phyloP scores from a whole-genome alignment of 2,888 invertebrate genomes.

The Clitarchus hookeri region DNA sequence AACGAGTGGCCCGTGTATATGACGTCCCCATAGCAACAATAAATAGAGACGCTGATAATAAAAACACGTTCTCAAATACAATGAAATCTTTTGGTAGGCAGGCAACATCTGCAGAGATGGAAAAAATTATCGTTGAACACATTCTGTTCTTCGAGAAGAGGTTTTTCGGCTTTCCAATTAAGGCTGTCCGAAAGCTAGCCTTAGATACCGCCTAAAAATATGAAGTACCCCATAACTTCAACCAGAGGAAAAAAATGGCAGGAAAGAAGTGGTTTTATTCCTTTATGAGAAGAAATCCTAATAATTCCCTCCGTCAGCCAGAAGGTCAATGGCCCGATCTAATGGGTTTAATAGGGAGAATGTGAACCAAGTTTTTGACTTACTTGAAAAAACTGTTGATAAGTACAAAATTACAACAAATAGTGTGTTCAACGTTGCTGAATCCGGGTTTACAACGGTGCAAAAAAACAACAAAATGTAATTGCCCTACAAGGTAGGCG shows the following conservation, averaged over 20 bases:
- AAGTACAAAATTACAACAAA: slow-evolving; percentile 12
- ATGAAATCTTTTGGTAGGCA: too few relatives aligned
- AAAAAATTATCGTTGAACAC: too few relatives aligned
- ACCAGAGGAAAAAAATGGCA: neutral
- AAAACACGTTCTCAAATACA: slow-evolving; percentile 4
- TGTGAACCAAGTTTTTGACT: slow-evolving; percentile 21
- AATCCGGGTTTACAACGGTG: slow-evolving; percentile 24
- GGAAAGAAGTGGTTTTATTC: neutral
- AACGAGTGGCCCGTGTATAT: slow-evolving; percentile 26
- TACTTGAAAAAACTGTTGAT: slow-evolving; percentile 1
- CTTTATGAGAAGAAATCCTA: neutral
- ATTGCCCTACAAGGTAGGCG: too few relatives aligned
- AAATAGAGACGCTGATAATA: neutral
- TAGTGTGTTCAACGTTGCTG: neutral
- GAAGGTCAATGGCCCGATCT: slow-evolving; percentile 21
- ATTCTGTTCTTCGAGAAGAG: too few relatives aligned
- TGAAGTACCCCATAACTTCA: slow-evolving; percentile 16
- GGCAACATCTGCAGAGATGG: too few relatives aligned
- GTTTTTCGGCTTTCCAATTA: neutral
- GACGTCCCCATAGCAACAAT: slow-evolving; percentile 24
- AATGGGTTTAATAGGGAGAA: neutral
- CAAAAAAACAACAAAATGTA: slow-evolving; percentile 15
- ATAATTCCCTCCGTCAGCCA: slow-evolving; percentile 3
- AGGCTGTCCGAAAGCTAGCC: too few relatives aligned
- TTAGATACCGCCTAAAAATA: neutral